These are phyloP conservation scores for Erethizon dorsatum DNA, from an alignment of 2,797 vertebrate genomes.

Conservation along the genomic window DNA sequence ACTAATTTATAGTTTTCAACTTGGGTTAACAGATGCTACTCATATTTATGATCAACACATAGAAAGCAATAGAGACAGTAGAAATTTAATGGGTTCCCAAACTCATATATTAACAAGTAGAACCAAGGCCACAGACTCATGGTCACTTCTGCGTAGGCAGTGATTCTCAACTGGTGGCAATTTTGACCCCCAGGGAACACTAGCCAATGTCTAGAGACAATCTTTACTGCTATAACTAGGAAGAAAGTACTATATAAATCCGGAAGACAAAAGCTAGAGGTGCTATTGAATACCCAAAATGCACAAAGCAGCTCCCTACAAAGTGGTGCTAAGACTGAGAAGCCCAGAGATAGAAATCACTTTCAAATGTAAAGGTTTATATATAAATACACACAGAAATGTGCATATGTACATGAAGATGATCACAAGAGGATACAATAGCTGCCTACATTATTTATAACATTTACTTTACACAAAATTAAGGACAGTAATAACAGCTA, in stretches of 20 bases:
- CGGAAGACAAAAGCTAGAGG: background rate
- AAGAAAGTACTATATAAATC: background rate
- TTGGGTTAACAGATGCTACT: conserved; percentile 18
- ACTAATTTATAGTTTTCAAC: conserved; percentile 64
- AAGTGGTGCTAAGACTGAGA: background rate
- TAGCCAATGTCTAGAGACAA: background rate
- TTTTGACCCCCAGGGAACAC: background rate
- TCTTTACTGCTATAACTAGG: background rate
- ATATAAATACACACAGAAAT: fast-evolving
- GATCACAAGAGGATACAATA: background rate
- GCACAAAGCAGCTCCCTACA: background rate
- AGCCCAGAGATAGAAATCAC: background rate
- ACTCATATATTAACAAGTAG: background rate
- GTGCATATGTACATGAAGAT: background rate
- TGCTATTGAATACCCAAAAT: background rate
- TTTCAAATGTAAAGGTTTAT: background rate
- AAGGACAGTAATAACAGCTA: background rate
- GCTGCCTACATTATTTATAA: background rate
- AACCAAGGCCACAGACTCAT: background rate
- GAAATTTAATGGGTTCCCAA: background rate
- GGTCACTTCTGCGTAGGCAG: background rate
- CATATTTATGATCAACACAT: background rate
- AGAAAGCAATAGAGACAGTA: background rate
- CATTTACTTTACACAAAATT: background rate
- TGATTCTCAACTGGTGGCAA: background rate